Evolutionary conservation across 1,140 invertebrate genomes (phyloP), one percentile per base, ranked within the genome.

Genomic region (Drosophila sturtevanti): DNA sequence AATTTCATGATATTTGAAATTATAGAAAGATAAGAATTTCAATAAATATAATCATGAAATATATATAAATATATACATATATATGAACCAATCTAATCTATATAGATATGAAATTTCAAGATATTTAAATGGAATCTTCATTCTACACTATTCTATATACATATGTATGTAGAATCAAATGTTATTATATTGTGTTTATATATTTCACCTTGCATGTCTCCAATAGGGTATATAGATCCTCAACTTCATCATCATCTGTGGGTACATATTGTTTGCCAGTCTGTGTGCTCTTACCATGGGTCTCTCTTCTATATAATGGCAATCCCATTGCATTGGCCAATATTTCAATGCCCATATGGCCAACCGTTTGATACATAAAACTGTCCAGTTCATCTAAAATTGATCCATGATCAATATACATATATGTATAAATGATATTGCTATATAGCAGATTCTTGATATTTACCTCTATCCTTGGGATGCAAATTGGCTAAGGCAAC

Each of bases 291-390:
- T 94, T 94, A 27, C 98, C 98, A 89, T 94, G 94, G 44, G 99
- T 99, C 52, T 94, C 93, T 80, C 96, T 95, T 77, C 97, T 94
- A 92, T 96, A 99, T 5, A 99, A 92, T 11, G 98, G 98, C 67
- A 99, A 92, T 1, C 95, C 96, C 95, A 99, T 97, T 1, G 98
- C 98, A 92, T 98, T 96, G 38, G 98, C 97, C 92, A 98, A 97
- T 68, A 97, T 94, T 62, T 96, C 95, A 74, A 99, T 96, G 31
- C 96, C 97, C 94, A 99, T 96, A 93, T 98, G 97, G 9, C 99
- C 99, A 60, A 99, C 98, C 59, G 98, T 99, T 93, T 99, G 99
- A 92, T 99, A 99, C 99, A 99, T 99, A 90, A 98, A 99, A 90
- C 98, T 99, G 92, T 99, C 98, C 72, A 99, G 92, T 92, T 99